Evolutionary conservation across 2,113 vertebrate species (phyloP), one percentile per base, ranked within the genome.

Genomic region (Hymenochirus boettgeri): DNA sequence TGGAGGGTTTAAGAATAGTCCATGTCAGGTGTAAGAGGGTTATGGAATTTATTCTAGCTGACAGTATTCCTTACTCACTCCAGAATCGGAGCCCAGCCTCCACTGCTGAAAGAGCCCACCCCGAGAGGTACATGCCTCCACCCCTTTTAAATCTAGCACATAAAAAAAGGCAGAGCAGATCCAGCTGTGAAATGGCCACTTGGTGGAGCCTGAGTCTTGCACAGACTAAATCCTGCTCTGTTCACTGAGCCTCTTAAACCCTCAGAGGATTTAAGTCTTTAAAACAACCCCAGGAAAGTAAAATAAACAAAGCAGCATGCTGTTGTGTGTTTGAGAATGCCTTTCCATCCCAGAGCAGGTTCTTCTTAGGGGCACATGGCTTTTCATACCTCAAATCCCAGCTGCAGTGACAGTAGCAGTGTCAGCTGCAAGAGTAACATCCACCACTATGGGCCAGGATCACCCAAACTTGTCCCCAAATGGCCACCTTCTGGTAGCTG

Each of bases 401-500:
- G 74, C 75, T 88, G 85, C 78, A 81, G 79, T 39, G 70, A 66
- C 70, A 67, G 75, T 74, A 71, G 69, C 73, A 53, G 71, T 72
- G 79, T 81, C 35, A 56, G 71, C 73, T 87, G 83, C 27, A 77
- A 77, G 69, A 77, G 64, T 58, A 79, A 65, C 65, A 77, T 33
- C 58, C 74, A 56, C 39, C 72, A 76, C n/a, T 75, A 59, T 60
- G 75, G 61, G 53, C 70, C 75, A 26, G 67, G 69, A 79, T 7
- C 12, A 61, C 39, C 75, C 74, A 27, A 71, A 67, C 58, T 84
- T 89, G 73, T 81, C 73, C 46, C 82, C 87, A 9, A 80, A 80
- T 0, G 88, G 87, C 18, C 80, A 90, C 80, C 73, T 86, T 46
- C 10, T 88, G 3, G 83, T 89, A 29, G 82, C 87, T 0, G 77